Percentiles rank a stretch among this genome's conserved stretches.
Evolutionary conservation across 2,888 invertebrate species (phyloP).

Genomic region (Rhingia rostrata): DNA sequence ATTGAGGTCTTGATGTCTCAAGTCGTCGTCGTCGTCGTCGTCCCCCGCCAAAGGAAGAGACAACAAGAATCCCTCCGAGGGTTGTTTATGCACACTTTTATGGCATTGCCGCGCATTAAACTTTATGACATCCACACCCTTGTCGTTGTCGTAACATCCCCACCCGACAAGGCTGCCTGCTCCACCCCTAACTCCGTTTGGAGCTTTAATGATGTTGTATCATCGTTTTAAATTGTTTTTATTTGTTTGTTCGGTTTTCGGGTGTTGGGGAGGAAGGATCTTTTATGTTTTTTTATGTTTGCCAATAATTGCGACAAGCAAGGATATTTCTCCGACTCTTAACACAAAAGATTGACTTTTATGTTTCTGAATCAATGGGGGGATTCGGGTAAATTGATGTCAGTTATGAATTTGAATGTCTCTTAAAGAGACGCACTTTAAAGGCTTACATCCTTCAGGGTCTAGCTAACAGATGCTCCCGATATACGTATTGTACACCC

Average conservation of each 20-base stretch:
- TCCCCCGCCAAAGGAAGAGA: conserved; percentile 4
- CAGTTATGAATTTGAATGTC: conserved; percentile 35
- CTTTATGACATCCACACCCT: conserved; percentile 52
- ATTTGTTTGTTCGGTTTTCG: conserved; percentile 70
- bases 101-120: conserved; percentile 69
- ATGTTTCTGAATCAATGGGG: conserved; percentile 52
- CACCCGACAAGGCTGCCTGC: conserved; percentile 9
- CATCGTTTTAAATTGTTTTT: conserved; percentile 73
- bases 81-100: conserved; percentile 72
- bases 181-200: conserved; percentile 25
- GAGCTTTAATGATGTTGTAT: conserved; percentile 72
- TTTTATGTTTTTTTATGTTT: conserved; percentile 9
- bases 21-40: no score
- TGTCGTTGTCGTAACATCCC: not conserved
- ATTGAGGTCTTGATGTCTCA: not conserved
- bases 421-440: conserved; percentile 47
- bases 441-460: conserved; percentile 32
- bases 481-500: not conserved
- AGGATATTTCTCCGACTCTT: conserved; percentile 61
- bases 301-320: conserved; percentile 53
- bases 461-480: conserved; percentile 33
- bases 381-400: not conserved
- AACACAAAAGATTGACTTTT: conserved; percentile 72
- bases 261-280: conserved; percentile 47
- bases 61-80: conserved; percentile 36